Evolutionary conservation across 2,113 vertebrate genomes (phyloP).

Genomic region (Nibea coibor): DNA sequence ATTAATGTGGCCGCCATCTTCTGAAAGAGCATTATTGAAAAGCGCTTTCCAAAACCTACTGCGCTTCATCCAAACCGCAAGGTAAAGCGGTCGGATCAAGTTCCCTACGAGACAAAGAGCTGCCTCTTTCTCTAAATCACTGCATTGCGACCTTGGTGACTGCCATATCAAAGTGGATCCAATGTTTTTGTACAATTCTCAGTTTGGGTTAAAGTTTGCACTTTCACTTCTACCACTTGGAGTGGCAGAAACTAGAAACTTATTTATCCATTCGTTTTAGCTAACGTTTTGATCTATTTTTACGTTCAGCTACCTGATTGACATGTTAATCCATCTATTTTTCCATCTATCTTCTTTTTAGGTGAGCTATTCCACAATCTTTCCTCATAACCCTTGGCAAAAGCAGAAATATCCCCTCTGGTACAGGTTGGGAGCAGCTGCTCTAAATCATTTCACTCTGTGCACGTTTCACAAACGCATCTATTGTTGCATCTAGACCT

Average conservation of each 20-base stretch:
- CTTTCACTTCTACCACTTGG: background rate
- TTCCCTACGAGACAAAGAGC: background rate
- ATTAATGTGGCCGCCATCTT: background rate
- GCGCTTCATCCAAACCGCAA: conserved; percentile 7
- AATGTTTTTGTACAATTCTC: no score
- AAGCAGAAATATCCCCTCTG: background rate
- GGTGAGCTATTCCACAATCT: no score
- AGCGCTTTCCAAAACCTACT: background rate
- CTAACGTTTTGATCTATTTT: background rate
- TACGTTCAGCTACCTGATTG: background rate
- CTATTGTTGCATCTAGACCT: background rate
- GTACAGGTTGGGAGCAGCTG: background rate
- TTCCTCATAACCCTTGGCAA: background rate
- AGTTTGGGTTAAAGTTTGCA: no score
- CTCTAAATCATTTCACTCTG: background rate
- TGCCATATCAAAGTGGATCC: no score
- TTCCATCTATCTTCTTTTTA: no score
- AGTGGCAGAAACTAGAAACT: background rate
- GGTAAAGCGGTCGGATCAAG: background rate
- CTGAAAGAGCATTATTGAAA: background rate
- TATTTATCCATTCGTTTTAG: background rate
- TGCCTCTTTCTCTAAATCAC: background rate
- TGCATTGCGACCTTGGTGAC: background rate
- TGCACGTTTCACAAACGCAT: background rate
- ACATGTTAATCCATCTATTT: no score